A percentile compares a stretch with the other conserved stretches of the same genome.
These are phyloP conservation scores for Channallabes apus DNA, from an alignment of 2,797 vertebrate species.

Conservation along the genomic window DNA sequence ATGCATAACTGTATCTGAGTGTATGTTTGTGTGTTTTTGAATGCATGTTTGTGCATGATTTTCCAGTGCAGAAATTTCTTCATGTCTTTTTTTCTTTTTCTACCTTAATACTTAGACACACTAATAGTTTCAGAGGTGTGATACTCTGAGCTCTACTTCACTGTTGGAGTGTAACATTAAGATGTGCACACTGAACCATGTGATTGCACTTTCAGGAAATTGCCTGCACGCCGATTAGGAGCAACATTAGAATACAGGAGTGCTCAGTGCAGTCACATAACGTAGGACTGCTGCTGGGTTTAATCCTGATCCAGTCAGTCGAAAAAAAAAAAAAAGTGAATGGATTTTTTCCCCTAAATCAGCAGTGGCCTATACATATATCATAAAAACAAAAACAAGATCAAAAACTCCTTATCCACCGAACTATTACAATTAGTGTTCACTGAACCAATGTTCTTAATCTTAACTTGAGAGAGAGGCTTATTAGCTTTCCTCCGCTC, in stretches of 20 bases:
- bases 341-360: neutral
- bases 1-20: neutral
- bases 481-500: slow-evolving; percentile 19
- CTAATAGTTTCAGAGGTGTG: slow-evolving; percentile 41
- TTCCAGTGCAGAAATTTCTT: slow-evolving; percentile 10
- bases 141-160: slow-evolving; percentile 31
- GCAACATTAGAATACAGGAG: slow-evolving; percentile 44
- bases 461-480: slow-evolving; percentile 18
- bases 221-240: slow-evolving; percentile 48
- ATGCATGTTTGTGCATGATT: neutral
- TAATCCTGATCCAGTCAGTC: slow-evolving; percentile 26
- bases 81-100: slow-evolving; percentile 42
- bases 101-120: slow-evolving; percentile 33
- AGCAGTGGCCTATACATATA: slow-evolving; percentile 1
- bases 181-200: slow-evolving; percentile 49
- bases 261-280: slow-evolving; percentile 28
- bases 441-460: slow-evolving; percentile 25
- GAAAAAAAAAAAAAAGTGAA: slow-evolving; percentile 2
- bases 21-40: slow-evolving; percentile 1
- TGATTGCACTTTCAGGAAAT: slow-evolving; percentile 54
- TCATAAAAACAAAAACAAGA: slow-evolving; percentile 17
- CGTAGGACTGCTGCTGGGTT: slow-evolving; percentile 18
- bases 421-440: slow-evolving; percentile 36
- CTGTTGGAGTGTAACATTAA: slow-evolving; percentile 48
- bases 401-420: slow-evolving; percentile 9